These are phyloP conservation scores for Dromas ardeola DNA, from an alignment of 2,113 vertebrate genomes.

Conservation along the genomic window DNA sequence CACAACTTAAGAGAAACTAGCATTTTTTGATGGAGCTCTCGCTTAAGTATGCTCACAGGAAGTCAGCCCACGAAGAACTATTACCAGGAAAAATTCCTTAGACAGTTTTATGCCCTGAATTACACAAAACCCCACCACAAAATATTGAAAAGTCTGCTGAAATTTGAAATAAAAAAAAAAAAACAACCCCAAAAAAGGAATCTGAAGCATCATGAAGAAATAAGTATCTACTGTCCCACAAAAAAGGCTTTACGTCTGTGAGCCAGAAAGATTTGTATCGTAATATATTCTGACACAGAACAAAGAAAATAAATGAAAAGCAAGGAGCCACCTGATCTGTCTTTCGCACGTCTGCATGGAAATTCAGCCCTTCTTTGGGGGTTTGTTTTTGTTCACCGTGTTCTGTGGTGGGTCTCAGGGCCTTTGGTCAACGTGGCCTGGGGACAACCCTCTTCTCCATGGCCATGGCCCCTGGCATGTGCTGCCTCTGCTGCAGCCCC, in stretches of 20 bases:
- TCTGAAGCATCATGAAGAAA: neutral
- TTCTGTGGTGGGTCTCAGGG: neutral
- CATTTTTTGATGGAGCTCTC: neutral
- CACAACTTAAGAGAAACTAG: neutral
- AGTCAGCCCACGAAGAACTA: neutral
- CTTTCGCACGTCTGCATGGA: neutral
- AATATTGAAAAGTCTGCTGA: conserved; percentile 36
- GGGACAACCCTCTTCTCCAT: neutral
- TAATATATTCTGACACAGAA: neutral
- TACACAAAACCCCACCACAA: neutral
- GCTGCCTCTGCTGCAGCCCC: neutral
- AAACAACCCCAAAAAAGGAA: neutral
- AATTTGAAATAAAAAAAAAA: neutral
- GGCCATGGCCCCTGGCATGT: fast-evolving
- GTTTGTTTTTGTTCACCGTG: neutral
- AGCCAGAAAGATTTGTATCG: neutral
- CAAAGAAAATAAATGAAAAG: conserved; percentile 8
- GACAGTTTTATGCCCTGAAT: neutral
- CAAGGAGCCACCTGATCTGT: neutral
- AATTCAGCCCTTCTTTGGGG: neutral
- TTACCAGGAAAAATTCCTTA: conserved; percentile 9
- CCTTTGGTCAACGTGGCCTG: neutral
- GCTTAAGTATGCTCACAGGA: neutral
- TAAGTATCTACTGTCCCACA: neutral
- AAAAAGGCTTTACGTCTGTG: neutral